Conservation (phyloP, 2,888 invertebrate genomes). For the Brachycybe producta region DNA sequence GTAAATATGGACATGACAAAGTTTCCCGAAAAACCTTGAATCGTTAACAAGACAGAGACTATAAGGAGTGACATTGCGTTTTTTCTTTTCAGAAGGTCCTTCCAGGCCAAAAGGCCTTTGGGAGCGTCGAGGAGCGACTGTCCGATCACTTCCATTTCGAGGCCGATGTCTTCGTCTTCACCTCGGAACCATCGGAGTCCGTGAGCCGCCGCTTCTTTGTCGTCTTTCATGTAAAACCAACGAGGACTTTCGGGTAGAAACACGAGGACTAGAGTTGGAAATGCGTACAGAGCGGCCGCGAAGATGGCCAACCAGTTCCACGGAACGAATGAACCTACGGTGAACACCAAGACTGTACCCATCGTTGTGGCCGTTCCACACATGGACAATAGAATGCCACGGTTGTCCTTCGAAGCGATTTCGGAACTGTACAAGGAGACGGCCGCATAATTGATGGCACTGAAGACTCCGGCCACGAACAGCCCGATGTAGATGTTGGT, state of each 20-base stretch:
- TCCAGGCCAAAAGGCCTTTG: constrained; percentile 24
- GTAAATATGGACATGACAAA: constrained; percentile 73
- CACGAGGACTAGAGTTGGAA: constrained; percentile 64
- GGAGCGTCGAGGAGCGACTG: constrained; percentile 53
- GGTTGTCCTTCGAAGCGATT: constrained; percentile 77
- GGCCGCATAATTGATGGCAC: too few relatives aligned
- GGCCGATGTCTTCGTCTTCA: constrained; percentile 56
- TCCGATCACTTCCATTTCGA: constrained; percentile 61
- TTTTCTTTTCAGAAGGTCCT: constrained; percentile 52
- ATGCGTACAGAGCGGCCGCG: constrained; percentile 59
- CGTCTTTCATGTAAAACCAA: constrained; percentile 24
- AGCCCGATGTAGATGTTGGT: too few relatives aligned
- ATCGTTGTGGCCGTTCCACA: constrained; percentile 74
- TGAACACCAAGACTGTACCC: constrained; percentile 62
- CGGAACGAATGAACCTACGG: constrained; percentile 59
- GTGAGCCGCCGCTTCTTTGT: constrained; percentile 57
- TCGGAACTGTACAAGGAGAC: constrained; percentile 90
- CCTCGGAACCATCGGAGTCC: constrained; percentile 74
- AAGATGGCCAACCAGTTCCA: constrained; percentile 71
- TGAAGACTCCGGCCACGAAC: constrained; percentile 72
- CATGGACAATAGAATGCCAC: constrained; percentile 77
- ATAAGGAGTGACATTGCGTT: constrained; percentile 67
- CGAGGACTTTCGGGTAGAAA: constrained; percentile 84
- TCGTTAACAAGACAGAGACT: constrained; percentile 78
- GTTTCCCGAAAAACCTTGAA: constrained; percentile 79